Base-by-base conservation (phyloP, 1,140 invertebrate genomes). In the Formica exsecta region DNA sequence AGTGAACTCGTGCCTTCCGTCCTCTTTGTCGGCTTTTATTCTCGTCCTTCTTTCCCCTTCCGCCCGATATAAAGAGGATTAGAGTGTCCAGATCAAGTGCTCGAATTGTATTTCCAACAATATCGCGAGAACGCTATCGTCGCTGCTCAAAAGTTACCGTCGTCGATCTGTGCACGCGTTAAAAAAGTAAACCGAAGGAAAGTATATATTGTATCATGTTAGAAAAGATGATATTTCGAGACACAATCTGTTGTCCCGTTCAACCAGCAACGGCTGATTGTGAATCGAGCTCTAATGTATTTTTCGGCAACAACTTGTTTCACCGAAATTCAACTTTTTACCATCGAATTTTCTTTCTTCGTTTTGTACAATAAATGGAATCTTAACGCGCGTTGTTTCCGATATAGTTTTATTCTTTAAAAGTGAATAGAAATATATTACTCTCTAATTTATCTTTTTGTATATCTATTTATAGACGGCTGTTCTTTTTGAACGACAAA, bases 91-190 rank as follows among this genome's bases (percentile, higher is more conserved):
- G 25, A 36, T 25, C 68, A 73, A 83, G 38, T 74, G 54, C 38
- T 36, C 38, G 68, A 74, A 83, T 83, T 74, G 79, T 41, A 74
- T 83, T 83, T 83, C 29, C 79, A 73, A 8, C 54, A 36, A 74
- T 74, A 74, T 22, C 68, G 66, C 25, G 54, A 32, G 79, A 73
- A 59, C 66, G 5, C 36, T 81, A 44, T 81, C 66, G 38, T 57
- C 6, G 36, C 25, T 36, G 38, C 8, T 32, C 25, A 61, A 74
- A 80, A 83, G 54, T 74, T 74, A 48, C 29, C 54, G 41, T 73
- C 38, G 66, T 73, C 29, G 65, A 71, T 59, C 38, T 80, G 51
- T 25, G 48, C n/a, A 8, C 32, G 36, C 51, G 16, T 83, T n/a
- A 7, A 57, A 3, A 36, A 62, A 73, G 41, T 62, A 74, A 57